These are phyloP conservation scores for Mactra quadrangularis DNA, from an alignment of 1,140 invertebrate species.

Conservation along the genomic window DNA sequence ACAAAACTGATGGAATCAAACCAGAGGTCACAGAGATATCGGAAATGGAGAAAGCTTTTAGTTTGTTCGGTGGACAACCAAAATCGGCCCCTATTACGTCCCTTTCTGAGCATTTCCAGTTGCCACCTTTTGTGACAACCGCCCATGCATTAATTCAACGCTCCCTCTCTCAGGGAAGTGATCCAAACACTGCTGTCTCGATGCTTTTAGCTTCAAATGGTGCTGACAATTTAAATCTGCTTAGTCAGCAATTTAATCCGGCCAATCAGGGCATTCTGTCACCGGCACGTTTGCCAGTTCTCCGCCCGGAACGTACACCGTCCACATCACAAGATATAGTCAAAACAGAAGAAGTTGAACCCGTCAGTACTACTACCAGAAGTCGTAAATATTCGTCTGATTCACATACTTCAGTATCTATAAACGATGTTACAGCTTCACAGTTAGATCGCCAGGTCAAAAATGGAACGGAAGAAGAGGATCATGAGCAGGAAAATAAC, in stretches of 20 bases:
- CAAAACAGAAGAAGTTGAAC: slow-evolving; percentile 46
- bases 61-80: slow-evolving; percentile 35
- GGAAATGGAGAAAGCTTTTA: slow-evolving; percentile 58
- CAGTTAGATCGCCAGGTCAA: slow-evolving; percentile 34
- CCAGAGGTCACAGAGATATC: slow-evolving; percentile 40
- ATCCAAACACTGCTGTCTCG: slow-evolving; percentile 58
- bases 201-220: slow-evolving; percentile 58
- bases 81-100: slow-evolving; percentile 51
- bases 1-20: slow-evolving; percentile 21
- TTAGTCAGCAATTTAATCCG: slow-evolving; percentile 34
- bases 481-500: slow-evolving; percentile 37
- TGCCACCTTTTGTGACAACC: slow-evolving; percentile 51
- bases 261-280: slow-evolving; percentile 35
- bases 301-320: slow-evolving; percentile 45
- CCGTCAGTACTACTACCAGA: slow-evolving; percentile 57
- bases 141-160: slow-evolving; percentile 56
- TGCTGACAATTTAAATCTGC: slow-evolving; percentile 48
- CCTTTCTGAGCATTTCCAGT: slow-evolving; percentile 52
- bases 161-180: slow-evolving; percentile 55
- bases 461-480: slow-evolving; percentile 26
- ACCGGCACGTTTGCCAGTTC: slow-evolving; percentile 29
- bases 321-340: slow-evolving; percentile 16
- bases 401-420: slow-evolving; percentile 57
- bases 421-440: slow-evolving; percentile 10
- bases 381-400: slow-evolving; percentile 58